Evolutionary conservation across 2,888 invertebrate species (phyloP).

Genomic region (Cataglyphis rosenhaueri): DNA sequence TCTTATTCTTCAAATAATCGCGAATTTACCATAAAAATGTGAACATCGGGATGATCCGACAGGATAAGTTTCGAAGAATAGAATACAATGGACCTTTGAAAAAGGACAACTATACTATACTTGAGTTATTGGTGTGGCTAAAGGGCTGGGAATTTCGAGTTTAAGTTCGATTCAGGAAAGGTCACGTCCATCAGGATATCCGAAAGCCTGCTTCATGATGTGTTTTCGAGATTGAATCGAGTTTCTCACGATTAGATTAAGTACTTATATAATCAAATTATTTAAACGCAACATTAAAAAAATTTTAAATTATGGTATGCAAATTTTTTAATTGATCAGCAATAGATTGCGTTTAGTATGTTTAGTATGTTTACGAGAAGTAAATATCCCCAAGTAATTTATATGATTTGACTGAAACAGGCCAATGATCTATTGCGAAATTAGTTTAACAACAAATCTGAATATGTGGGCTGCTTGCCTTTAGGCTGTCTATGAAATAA

Average conservation of each 20-base stretch:
- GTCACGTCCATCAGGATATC: conserved; percentile 64
- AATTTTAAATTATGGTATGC: background rate
- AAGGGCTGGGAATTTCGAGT: conserved; percentile 77
- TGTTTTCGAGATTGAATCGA: conserved; percentile 64
- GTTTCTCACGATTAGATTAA: conserved; percentile 76
- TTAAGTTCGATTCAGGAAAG: conserved; percentile 67
- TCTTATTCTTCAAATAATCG: conserved; percentile 80
- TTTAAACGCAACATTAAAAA: background rate
- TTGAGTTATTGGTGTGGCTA: conserved; percentile 80
- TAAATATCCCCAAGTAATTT: conserved; percentile 24
- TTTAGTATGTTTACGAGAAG: conserved; percentile 7
- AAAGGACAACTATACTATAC: conserved; percentile 74
- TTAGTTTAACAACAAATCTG: conserved; percentile 49
- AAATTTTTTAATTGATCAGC: background rate
- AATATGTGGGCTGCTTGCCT: conserved; percentile 52
- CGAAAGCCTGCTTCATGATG: conserved; percentile 59
- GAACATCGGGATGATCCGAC: conserved; percentile 72
- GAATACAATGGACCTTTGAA: conserved; percentile 71
- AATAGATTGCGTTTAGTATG: background rate
- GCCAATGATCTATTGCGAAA: conserved; percentile 30
- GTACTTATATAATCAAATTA: background rate
- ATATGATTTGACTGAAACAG: conserved; percentile 16
- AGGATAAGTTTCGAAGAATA: conserved; percentile 63
- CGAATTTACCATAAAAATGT: conserved; percentile 80
- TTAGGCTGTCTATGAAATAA: conserved; percentile 62